Evolutionary conservation across 2,113 vertebrate species (phyloP).

Genomic region (Chrysochloris asiatica): DNA sequence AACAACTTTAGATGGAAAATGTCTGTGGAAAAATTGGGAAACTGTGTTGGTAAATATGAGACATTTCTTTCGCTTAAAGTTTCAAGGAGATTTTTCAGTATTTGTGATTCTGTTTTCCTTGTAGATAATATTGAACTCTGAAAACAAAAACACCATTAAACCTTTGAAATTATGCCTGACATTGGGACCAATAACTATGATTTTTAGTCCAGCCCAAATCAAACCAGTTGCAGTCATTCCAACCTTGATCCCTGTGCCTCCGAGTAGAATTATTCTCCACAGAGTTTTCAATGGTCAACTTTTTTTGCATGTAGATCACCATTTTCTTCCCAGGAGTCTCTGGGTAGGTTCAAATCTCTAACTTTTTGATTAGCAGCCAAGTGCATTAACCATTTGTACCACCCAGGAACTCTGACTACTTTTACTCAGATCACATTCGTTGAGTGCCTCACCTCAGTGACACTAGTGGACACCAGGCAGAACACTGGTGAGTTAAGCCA

Average conservation of each 20-base stretch:
- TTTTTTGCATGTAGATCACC: not conserved
- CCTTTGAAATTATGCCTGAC: not conserved
- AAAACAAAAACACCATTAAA: not conserved
- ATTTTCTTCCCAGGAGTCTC: not conserved
- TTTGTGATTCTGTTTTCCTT: slow-evolving; percentile 15
- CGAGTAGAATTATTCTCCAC: not conserved
- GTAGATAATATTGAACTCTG: not conserved
- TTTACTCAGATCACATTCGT: not conserved
- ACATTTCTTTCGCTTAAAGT: not conserved
- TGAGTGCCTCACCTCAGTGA: not conserved
- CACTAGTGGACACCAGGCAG: not conserved
- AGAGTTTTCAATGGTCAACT: too few relatives aligned
- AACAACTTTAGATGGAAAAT: not conserved
- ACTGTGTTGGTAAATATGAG: not conserved
- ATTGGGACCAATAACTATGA: not conserved
- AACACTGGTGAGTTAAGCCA: not conserved
- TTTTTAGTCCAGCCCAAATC: not conserved
- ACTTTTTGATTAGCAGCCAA: not conserved
- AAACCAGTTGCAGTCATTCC: not conserved
- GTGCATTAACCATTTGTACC: not conserved
- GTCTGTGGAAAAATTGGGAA: not conserved
- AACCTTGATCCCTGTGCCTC: not conserved
- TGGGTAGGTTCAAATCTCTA: not conserved
- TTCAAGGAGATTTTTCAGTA: slow-evolving; percentile 4
- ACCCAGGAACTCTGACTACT: not conserved